A percentile compares a stretch with the other conserved stretches of the same genome.
These are phyloP conservation scores for Noturus placidus DNA, from an alignment of 2,113 vertebrate genomes.

Conservation along the genomic window DNA sequence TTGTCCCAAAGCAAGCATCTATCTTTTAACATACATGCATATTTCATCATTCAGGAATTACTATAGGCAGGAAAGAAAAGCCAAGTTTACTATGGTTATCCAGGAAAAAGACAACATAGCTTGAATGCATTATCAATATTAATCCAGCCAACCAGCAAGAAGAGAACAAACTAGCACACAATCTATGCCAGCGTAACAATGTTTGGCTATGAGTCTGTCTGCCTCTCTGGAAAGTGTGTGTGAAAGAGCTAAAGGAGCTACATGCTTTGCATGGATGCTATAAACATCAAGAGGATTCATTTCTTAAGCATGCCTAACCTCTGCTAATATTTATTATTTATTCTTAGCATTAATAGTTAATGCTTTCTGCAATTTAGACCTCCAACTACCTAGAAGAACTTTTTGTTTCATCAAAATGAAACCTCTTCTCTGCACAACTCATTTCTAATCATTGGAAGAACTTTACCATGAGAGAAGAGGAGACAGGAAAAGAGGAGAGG, in stretches of 20 bases:
- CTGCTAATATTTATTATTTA: background rate
- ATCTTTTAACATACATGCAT: background rate
- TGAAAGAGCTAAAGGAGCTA: constrained; percentile 25
- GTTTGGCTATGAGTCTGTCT: background rate
- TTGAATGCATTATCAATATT: constrained; percentile 28
- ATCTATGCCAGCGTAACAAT: background rate
- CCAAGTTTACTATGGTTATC: background rate
- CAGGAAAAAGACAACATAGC: background rate
- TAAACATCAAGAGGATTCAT: background rate
- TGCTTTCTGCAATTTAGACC: background rate
- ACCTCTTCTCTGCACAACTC: background rate
- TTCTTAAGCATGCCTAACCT: background rate
- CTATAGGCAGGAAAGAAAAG: background rate
- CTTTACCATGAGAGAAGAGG: background rate
- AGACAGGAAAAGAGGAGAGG: constrained; percentile 16
- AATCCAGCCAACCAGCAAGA: constrained; percentile 25
- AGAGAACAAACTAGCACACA: constrained; percentile 8
- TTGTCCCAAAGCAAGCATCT: background rate
- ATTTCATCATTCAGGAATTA: background rate
- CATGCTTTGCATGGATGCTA: background rate
- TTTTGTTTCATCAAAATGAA: constrained; percentile 10
- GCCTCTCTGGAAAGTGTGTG: background rate
- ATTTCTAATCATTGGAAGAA: background rate
- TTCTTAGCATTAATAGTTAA: background rate
- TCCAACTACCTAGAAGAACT: background rate